Base-by-base conservation (phyloP, 23 tunicate species). In the Styela clava region DNA sequence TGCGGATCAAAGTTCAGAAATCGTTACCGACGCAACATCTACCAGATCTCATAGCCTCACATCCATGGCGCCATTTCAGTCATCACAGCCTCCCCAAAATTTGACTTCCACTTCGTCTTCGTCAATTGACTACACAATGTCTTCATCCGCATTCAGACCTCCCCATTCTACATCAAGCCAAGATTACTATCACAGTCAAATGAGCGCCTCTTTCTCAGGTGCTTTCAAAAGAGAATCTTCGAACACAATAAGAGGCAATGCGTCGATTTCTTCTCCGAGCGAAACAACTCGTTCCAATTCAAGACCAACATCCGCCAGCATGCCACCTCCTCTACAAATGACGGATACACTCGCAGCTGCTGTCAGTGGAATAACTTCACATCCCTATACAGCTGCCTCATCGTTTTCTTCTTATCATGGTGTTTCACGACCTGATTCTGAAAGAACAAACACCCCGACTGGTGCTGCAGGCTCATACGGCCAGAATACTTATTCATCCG, bases 71-170 rank as follows among this genome's bases (percentile, higher is more conserved):
- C 52, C 69, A 24, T 76, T 33, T n/a, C 64, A 76, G 12, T 52
- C 81, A 76, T 1, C 81, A 44, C 71, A 67, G 24, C 31, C 71
- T 67, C 71, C 31, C 12, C 71, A 22, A 67, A 67, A 27, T 67
- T 24, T 67, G 31, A 33, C 81, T 7, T 76, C 81, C 52, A 26
- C 52, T 18, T 52, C 81, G 18, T 44, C 81, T 25, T 24, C 81
- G 20, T 76, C 81, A 20, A 24, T 76, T 23, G 81, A 76, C 31
- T 76, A 76, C 64, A 76, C 65, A 44, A 76, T 44, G 64, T 44
- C 64, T 16, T 76, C 81, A 24, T 76, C 81, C 28, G 81, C 81
- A 16, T 76, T 76, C 64, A 68, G 81, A 1, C 81, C 81, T 22
- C 33, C 81, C 29, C 64, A 76, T 51, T 24, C 81, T 7, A 33